Evolutionary conservation across 2,113 vertebrate genomes (phyloP).

Genomic region (Colaptes auratus): DNA sequence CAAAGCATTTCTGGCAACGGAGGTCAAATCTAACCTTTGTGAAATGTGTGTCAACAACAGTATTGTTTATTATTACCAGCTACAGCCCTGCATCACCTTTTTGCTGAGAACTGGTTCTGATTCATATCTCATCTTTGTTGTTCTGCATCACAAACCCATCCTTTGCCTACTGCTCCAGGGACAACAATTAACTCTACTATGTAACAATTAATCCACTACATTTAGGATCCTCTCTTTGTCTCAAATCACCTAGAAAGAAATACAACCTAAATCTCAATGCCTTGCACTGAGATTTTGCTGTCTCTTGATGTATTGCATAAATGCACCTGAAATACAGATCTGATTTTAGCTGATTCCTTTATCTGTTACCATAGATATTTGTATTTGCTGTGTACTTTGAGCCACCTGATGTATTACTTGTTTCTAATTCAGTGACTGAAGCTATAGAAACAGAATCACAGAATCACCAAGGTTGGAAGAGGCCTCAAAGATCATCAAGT

Average conservation of each 20-base stretch:
- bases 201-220: not conserved
- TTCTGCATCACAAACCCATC: not conserved
- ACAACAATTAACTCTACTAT: not conserved
- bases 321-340: not conserved
- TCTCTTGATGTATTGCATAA: not conserved
- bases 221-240: not conserved
- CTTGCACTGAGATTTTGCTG: not conserved
- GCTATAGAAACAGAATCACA: not conserved
- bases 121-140: not conserved
- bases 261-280: not conserved
- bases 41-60: not conserved
- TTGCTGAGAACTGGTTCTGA: not conserved
- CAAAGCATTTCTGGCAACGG: not conserved
- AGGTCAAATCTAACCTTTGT: not conserved
- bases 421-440: not conserved
- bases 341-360: not conserved
- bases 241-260: not conserved
- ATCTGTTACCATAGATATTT: not conserved
- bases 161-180: not conserved
- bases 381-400: not conserved
- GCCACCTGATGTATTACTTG: not conserved
- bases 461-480: too few species aligned
- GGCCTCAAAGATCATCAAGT: too few species aligned
- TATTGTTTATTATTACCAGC: not conserved
- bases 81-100: not conserved